Base-by-base conservation (phyloP, 2,797 vertebrate species). In the Nyctibius grandis region DNA sequence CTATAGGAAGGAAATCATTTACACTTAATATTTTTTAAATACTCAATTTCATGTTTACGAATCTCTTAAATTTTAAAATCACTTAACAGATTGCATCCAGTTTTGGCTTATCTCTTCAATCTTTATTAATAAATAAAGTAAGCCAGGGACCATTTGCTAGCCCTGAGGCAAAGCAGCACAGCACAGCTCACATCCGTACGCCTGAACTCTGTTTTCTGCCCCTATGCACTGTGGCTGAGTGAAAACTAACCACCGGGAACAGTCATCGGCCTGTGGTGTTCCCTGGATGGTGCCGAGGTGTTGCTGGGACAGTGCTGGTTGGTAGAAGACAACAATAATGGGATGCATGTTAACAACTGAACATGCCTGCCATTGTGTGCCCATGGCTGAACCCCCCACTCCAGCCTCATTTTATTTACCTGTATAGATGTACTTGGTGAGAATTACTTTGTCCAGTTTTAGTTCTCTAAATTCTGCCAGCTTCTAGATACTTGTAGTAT, bases 101-200 rank as follows among this genome's bases (percentile, higher is more conserved):
- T 51, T 86, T 86, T 78, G 67, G 10, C 42, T 64, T 75, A 31
- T 86, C 42, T 72, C 45, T 57, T 88, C 59, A 44, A 7, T 72
- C 33, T 75, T 73, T 44, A 70, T 88, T 77, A 90, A 83, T 80
- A 92, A 86, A 86, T 61, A 84, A 92, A 95, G 60, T 15, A 36
- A 29, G 22, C 47, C 70, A 81, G 74, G 61, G 87, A 85, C 40
- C 61, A 68, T 84, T 91, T 93, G 53, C 70, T 64, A 15, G 18
- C 61, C 84, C 53, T 2, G 2, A 81, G 57, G 74, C 57, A 40
- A 53, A 88, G 57, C 48, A 60, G 65, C 61, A 51, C 17, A 11
- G 22, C 0, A 1, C 80, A 81, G n/a, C 36, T 84, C n/a, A 48
- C 36, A 51, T 56, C 44, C 77, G 42, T 48, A 60, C 9, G 40